Conservation (phyloP, 1,140 invertebrate genomes). For the Zaprionus vittiger region DNA sequence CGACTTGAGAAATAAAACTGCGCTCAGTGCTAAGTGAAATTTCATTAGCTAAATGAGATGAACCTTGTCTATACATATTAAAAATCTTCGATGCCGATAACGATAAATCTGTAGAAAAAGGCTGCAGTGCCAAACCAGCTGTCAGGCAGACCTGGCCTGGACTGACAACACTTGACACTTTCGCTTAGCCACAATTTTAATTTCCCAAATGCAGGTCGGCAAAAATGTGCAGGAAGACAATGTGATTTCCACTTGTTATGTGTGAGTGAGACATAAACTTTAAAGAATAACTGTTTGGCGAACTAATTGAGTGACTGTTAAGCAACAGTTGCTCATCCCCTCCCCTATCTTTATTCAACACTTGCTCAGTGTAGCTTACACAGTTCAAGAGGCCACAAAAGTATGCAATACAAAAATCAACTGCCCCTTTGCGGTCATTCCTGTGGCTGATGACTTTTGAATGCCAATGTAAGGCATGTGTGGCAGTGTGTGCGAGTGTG, state of each 20-base stretch:
- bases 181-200: conserved; percentile 23
- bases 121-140: background rate
- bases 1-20: background rate
- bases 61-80: background rate
- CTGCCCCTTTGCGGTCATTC: conserved; percentile 35
- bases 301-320: background rate
- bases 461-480: background rate
- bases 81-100: background rate
- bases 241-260: background rate
- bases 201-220: conserved; percentile 42
- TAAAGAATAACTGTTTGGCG: background rate
- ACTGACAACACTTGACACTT: background rate
- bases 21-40: conserved; percentile 18
- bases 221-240: background rate
- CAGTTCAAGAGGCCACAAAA: conserved; percentile 39
- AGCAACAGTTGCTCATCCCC: background rate
- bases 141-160: background rate
- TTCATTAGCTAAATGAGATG: conserved; percentile 59
- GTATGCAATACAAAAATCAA: conserved; percentile 33
- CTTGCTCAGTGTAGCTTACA: conserved; percentile 9
- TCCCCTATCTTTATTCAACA: background rate
- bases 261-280: background rate
- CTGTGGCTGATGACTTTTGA: background rate
- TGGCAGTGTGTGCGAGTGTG: background rate
- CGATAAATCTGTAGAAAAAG: conserved; percentile 52